Percentiles rank a stretch among this genome's conserved stretches.
These are phyloP conservation scores for Eueides isabella DNA, from an alignment of 1,140 invertebrate genomes.

Conservation along the genomic window DNA sequence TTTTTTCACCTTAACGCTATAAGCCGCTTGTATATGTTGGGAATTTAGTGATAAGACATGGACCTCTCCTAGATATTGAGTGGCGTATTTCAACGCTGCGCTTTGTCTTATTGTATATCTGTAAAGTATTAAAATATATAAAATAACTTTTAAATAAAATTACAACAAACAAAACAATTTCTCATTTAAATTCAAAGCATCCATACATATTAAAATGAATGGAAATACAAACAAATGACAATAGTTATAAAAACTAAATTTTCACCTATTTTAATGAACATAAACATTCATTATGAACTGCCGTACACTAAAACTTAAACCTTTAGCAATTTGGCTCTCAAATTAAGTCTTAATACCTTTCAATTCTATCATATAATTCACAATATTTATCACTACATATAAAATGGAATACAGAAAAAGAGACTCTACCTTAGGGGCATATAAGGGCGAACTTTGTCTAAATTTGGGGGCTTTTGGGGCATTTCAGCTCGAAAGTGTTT, in stretches of 20 bases:
- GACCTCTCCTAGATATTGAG: not conserved
- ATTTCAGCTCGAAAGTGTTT: slow-evolving; percentile 20
- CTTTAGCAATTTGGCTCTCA: slow-evolving; percentile 3
- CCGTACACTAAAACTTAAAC: not conserved
- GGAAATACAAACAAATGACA: no score
- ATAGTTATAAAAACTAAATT: not conserved
- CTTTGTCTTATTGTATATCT: not conserved
- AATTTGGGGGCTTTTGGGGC: not conserved
- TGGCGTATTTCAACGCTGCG: not conserved
- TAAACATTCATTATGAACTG: not conserved
- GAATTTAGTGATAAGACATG: not conserved
- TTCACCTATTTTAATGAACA: not conserved
- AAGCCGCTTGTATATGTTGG: no score
- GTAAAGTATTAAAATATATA: no score
- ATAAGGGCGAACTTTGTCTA: not conserved
- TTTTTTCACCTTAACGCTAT: not conserved
- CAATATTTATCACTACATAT: not conserved
- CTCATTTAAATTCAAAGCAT: no score
- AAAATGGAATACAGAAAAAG: not conserved
- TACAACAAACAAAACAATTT: no score
- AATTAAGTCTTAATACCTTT: slow-evolving; percentile 12
- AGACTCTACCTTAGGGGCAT: rapidly evolving
- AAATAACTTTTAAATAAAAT: no score
- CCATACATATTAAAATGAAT: no score
- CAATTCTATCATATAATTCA: not conserved